These are phyloP conservation scores for Lysandra bellargus DNA, from an alignment of 2,888 invertebrate genomes.

Conservation along the genomic window DNA sequence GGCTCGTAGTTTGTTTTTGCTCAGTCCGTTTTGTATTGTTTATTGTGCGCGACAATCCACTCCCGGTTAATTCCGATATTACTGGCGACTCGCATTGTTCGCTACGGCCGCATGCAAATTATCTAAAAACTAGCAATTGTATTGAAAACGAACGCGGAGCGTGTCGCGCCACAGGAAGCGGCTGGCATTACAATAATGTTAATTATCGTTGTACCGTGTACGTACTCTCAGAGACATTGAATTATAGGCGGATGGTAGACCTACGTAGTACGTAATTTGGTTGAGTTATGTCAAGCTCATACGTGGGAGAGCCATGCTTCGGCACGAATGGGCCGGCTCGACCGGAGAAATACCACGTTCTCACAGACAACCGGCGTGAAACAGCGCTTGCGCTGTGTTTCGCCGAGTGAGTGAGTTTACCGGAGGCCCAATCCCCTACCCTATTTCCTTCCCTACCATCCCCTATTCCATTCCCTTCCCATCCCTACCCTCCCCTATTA, in stretches of 20 bases:
- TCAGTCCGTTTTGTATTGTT: constrained; percentile 76
- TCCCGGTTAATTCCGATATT: constrained; percentile 78
- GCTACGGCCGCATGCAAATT: constrained; percentile 63
- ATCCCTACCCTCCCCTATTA: too few relatives aligned
- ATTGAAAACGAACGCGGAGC: constrained; percentile 61
- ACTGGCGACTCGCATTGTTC: constrained; percentile 68
- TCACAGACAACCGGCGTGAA: too few relatives aligned
- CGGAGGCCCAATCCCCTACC: too few relatives aligned
- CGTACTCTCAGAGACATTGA: not conserved
- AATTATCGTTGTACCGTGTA: constrained; percentile 53
- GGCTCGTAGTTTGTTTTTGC: constrained; percentile 77
- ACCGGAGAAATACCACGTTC: too few relatives aligned
- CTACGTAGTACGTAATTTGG: not conserved
- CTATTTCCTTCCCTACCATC: too few relatives aligned
- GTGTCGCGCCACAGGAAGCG: constrained; percentile 52
- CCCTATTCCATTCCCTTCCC: too few relatives aligned
- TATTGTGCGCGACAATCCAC: constrained; percentile 74
- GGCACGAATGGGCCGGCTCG: too few relatives aligned
- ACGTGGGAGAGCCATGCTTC: too few relatives aligned
- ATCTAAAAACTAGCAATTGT: constrained; percentile 72
- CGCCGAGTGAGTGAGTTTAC: too few relatives aligned
- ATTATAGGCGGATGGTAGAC: not conserved
- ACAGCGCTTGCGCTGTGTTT: too few relatives aligned
- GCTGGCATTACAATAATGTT: constrained; percentile 51
- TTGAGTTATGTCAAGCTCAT: too few relatives aligned